Evolutionary conservation across 2,113 vertebrate species (phyloP).

Genomic region (Anhinga anhinga): DNA sequence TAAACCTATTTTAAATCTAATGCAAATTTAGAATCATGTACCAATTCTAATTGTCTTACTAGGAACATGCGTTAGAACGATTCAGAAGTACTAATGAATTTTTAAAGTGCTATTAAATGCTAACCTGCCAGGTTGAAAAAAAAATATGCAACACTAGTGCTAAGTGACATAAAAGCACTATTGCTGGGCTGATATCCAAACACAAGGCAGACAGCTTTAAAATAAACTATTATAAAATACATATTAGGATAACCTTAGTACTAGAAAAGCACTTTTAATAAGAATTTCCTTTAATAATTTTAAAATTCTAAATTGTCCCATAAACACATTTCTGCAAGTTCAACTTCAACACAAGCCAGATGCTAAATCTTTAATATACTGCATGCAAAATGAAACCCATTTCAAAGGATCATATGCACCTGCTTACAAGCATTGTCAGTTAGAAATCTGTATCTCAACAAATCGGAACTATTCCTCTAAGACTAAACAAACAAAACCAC

Average conservation of each 20-base stretch:
- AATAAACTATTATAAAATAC: neutral
- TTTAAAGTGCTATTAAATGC: neutral
- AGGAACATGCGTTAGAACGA: neutral
- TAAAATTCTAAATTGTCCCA: neutral
- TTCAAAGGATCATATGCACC: neutral
- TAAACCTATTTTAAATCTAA: neutral
- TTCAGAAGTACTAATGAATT: neutral
- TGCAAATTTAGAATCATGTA: neutral
- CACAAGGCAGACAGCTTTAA: neutral
- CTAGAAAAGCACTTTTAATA: neutral
- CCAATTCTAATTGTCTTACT: neutral
- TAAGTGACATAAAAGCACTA: neutral
- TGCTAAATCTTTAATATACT: neutral
- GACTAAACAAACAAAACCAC: neutral
- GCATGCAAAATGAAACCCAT: neutral
- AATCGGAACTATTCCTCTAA: neutral
- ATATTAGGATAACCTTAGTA: neutral
- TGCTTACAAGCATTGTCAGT: neutral
- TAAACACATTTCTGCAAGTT: conserved; percentile 16
- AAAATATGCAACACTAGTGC: neutral
- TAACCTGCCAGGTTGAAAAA: neutral
- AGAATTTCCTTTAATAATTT: conserved; percentile 4
- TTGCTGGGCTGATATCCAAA: neutral
- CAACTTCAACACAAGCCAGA: neutral
- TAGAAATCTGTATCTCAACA: neutral